Base-by-base conservation (phyloP, 2,797 vertebrate genomes). In the Poecile montanus region DNA sequence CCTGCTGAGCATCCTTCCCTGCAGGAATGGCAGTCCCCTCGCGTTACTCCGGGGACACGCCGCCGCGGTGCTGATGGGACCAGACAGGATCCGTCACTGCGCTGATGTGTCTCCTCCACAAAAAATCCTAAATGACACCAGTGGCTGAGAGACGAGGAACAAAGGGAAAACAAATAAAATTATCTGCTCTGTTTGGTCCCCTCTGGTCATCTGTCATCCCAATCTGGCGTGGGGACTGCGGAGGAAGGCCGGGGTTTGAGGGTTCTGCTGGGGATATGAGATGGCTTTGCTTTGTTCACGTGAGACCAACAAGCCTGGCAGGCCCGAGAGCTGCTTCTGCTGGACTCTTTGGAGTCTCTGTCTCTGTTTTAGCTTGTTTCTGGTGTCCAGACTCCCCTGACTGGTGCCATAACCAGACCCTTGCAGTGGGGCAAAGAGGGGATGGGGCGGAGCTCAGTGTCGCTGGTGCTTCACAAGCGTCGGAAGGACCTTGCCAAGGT, bases 1-100 rank as follows among this genome's bases (percentile, higher is more conserved):
- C 94, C 92, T 0, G 88, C 93, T 74, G 94, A 92, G 80, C 89
- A 87, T 87, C 82, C 71, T 95, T 92, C 91, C 70, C 66, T 29
- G 56, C 91, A 96, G 94, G 94, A 95, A 67, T 0, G 6, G 66
- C 94, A 95, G 92, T 96, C 85, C 71, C 48, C 93, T 76, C 6
- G 17, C 2, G 82, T 95, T 96, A 96, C 87, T 90, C 88, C 23
- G 77, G 93, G 86, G 85, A 92, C 85, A 58, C 36, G 3, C 54
- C 0, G 65, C 76, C 14, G 83, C 16, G 30, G 51, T 61, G 85
- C 94, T 94, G 97, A 96, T 94, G 93, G 95, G 81, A 96, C 94
- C 92, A 94, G 97, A 96, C 90, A 96, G 91, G 82, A 75, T 92
- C 96, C 67, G 68, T 97, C 97, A 97, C 83, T 68, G 38, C 19